A percentile compares a stretch with the other conserved stretches of the same genome.
phyloP scores from a whole-genome alignment of 1,140 invertebrate genomes.

The Batillaria attramentaria region DNA sequence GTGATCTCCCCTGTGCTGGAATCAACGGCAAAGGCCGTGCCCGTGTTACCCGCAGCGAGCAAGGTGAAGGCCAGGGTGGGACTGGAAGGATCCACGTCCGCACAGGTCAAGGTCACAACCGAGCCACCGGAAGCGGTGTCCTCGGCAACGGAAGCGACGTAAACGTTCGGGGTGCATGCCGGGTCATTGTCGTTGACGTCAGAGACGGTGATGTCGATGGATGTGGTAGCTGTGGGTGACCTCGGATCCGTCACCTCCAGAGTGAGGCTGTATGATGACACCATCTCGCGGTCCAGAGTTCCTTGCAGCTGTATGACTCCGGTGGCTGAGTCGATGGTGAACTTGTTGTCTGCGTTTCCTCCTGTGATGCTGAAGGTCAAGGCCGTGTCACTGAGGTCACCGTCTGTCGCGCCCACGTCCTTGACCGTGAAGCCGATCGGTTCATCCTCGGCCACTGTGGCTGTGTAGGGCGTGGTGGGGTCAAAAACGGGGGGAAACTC shows the following conservation, averaged over 20 bases:
- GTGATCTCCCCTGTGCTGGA: conserved; percentile 34
- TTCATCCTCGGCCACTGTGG: conserved; percentile 38
- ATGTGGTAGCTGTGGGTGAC: conserved; percentile 38
- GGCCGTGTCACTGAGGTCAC: conserved; percentile 44
- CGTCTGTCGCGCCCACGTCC: conserved; percentile 44
- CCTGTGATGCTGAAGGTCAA: conserved; percentile 37
- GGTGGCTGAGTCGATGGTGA: conserved; percentile 44
- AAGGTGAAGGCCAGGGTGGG: conserved; percentile 38
- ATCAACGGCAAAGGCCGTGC: conserved; percentile 25
- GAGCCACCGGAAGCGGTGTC: conserved; percentile 26
- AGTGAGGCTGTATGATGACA: conserved; percentile 31
- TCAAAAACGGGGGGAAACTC: conserved; percentile 59
- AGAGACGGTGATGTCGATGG: conserved; percentile 43
- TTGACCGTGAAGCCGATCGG: conserved; percentile 43
- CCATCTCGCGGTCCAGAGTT: conserved; percentile 40
- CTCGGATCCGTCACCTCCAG: conserved; percentile 41
- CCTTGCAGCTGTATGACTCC: conserved; percentile 39
- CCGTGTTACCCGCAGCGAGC: conserved; percentile 38
- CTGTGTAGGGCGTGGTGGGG: conserved; percentile 46
- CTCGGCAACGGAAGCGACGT: conserved; percentile 37
- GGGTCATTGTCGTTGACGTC: conserved; percentile 56
- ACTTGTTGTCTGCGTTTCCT: conserved; percentile 38
- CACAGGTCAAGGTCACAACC: conserved; percentile 43
- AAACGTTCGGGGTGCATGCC: conserved; percentile 30
- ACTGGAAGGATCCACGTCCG: conserved; percentile 42